Conservation (phyloP, 2,888 invertebrate genomes). For the Cheilosia urbana region DNA sequence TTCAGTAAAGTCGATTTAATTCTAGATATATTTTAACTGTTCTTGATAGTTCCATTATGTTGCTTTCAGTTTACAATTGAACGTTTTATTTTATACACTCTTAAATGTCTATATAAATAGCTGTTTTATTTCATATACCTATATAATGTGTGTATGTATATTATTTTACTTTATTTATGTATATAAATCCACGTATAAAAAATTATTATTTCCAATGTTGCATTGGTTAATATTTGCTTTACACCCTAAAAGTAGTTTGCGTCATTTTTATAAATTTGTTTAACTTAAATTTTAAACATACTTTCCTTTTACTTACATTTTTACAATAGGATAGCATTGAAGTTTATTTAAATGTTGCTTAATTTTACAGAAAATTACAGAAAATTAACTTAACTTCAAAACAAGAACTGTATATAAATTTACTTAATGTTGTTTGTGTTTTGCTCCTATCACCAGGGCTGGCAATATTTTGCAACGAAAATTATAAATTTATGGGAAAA, state of each 20-base stretch:
- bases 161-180: conserved; percentile 14
- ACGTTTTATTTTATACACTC: conserved; percentile 7
- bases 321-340: conserved; percentile 75
- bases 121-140: conserved; percentile 23
- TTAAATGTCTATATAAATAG: conserved; percentile 29
- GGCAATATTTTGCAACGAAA: neutral
- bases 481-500: neutral
- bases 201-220: conserved; percentile 62
- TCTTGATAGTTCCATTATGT: neutral
- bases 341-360: conserved; percentile 32
- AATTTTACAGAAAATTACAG: neutral
- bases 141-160: conserved; percentile 22
- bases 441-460: too few species aligned
- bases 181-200: conserved; percentile 64
- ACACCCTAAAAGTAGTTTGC: conserved; percentile 43
- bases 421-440: neutral
- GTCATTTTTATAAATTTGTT: conserved; percentile 57
- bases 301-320: conserved; percentile 59
- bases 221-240: conserved; percentile 51
- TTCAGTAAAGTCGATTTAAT: neutral
- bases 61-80: conserved; percentile 14
- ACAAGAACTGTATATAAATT: neutral
- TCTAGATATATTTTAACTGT: conserved; percentile 14
- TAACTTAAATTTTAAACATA: conserved; percentile 66
- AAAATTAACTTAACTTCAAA: neutral